These are phyloP conservation scores for Xerus rutilus DNA, from an alignment of 2,797 vertebrate genomes.

Conservation along the genomic window DNA sequence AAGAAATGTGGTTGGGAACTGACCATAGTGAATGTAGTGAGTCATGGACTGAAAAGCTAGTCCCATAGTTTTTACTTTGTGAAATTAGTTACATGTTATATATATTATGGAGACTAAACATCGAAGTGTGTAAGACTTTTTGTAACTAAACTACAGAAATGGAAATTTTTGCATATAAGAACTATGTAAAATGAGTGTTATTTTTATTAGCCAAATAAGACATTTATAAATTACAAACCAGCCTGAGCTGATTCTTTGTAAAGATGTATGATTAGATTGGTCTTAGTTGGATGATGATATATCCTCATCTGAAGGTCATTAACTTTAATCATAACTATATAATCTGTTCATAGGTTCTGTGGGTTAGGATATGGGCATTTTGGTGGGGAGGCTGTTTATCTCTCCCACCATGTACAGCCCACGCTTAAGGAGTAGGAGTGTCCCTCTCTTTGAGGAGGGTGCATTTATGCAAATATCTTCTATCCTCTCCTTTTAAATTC, in stretches of 20 bases:
- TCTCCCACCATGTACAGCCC: neutral
- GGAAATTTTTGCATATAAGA: neutral
- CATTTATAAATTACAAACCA: neutral
- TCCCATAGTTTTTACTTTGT: neutral
- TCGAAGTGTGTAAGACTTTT: neutral
- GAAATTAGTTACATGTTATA: neutral
- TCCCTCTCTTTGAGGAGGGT: neutral
- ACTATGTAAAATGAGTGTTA: neutral
- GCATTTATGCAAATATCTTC: neutral
- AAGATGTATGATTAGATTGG: neutral
- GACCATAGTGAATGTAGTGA: neutral
- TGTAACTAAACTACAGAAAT: neutral
- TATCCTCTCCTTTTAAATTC: neutral
- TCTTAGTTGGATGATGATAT: neutral
- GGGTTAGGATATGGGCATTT: neutral
- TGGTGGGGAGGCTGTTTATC: no score
- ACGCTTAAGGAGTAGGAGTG: neutral
- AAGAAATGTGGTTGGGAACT: neutral
- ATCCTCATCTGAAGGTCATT: neutral
- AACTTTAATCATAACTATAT: neutral
- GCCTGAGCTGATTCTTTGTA: neutral
- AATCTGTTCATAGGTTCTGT: neutral
- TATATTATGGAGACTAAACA: neutral
- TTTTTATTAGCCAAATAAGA: neutral
- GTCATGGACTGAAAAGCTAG: neutral